phyloP scores from a whole-genome alignment of 2,113 vertebrate genomes.

The Kryptolebias marmoratus region DNA sequence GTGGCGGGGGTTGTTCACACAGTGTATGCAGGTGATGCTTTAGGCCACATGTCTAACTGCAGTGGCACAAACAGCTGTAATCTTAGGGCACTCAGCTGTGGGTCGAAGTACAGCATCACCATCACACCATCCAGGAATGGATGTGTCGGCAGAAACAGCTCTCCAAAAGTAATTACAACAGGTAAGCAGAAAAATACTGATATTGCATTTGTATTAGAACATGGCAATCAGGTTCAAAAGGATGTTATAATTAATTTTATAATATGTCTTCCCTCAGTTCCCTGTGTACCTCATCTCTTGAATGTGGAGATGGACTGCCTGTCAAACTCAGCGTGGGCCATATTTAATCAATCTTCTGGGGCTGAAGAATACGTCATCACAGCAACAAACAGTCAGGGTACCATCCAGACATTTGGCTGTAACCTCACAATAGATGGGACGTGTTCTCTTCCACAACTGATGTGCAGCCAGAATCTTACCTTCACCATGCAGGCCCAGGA shows the following conservation, averaged over 20 bases:
- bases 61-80: constrained; percentile 58
- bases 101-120: constrained; percentile 70
- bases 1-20: constrained; percentile 58
- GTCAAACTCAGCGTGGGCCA: constrained; percentile 72
- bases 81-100: constrained; percentile 69
- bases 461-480: constrained; percentile 75
- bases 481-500: constrained; percentile 69
- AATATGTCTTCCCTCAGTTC: constrained; percentile 57
- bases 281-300: constrained; percentile 70
- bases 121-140: constrained; percentile 62
- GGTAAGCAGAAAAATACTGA: constrained; percentile 38
- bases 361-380: constrained; percentile 61
- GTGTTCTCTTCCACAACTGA: constrained; percentile 69
- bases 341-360: constrained; percentile 61
- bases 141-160: constrained; percentile 71
- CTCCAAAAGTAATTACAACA: constrained; percentile 56
- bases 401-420: constrained; percentile 48
- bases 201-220: not conserved
- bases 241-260: not conserved
- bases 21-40: constrained; percentile 26
- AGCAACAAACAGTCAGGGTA: constrained; percentile 42
- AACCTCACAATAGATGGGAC: constrained; percentile 38
- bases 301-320: constrained; percentile 79
- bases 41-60: constrained; percentile 54
- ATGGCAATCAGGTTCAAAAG: not conserved